phyloP scores from a whole-genome alignment of 2,113 vertebrate genomes.

The Peromyscus californicus region DNA sequence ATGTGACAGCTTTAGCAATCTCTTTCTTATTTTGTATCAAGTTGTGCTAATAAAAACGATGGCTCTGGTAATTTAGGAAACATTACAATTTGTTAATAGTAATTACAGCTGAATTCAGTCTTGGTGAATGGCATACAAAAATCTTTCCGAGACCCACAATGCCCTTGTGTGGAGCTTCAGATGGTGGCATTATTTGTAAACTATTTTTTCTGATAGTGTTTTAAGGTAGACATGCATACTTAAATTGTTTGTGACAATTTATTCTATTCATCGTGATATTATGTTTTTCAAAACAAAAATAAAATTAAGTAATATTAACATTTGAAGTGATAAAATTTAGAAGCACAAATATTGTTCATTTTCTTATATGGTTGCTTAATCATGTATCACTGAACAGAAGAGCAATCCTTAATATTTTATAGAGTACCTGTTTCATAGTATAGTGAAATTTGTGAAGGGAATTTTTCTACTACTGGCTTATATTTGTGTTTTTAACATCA shows the following conservation, averaged over 20 bases:
- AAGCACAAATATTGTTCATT: neutral
- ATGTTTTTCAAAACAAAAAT: neutral
- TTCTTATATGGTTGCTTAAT: neutral
- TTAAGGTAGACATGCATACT: neutral
- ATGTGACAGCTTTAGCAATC: constrained; percentile 57
- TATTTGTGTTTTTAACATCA: neutral
- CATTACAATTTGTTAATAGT: constrained; percentile 57
- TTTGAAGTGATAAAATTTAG: neutral
- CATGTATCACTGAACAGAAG: neutral
- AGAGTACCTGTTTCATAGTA: neutral
- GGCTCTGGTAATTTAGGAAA: constrained; percentile 59
- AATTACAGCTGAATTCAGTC: constrained; percentile 58
- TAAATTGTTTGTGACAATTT: constrained; percentile 3
- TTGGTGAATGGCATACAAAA: neutral
- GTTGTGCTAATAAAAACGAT: constrained; percentile 72
- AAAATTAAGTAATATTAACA: neutral
- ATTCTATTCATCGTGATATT: neutral
- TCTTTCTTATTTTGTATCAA: constrained; percentile 53
- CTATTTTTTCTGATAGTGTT: constrained; percentile 29
- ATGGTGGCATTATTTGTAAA: neutral
- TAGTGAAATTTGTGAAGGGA: neutral
- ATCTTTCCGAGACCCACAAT: neutral
- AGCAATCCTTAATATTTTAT: constrained; percentile 23
- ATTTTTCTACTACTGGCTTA: neutral
- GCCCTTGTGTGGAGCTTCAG: neutral